Evolutionary conservation across 2,888 invertebrate genomes (phyloP), one percentile per base, ranked within the genome.

Genomic region (Aspidiotus rigidus): DNA sequence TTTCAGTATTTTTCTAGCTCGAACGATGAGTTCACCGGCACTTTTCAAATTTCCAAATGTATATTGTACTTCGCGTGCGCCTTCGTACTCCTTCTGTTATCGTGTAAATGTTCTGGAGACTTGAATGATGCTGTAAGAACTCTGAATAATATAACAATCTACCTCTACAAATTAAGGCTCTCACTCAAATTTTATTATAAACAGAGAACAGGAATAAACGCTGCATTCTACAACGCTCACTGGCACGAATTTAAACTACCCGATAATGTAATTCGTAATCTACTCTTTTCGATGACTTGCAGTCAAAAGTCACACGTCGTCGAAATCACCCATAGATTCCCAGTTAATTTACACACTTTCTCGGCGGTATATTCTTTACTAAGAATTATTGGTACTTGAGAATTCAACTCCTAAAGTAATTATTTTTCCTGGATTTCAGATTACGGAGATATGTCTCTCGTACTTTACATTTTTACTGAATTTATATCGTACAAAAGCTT

Each of bases 221-320:
- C 17, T 16, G 69, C 69, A 13, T 69, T 69, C 49, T 69, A 69
- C 57, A 69, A 69, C n/a, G 69, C 69, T 10, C 69, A 69, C 15
- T 69, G 69, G 69, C 69, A 69, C 49, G 69, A 69, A 69, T 69
- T 69, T 44, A 62, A 63, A 13, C 42, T 69, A 56, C 69, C 69
- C 0, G 40, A 69, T 39, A 49, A 62, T 56, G 28, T 69, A 16
- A 69, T 56, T 56, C 53, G 56, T 28, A 62, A 69, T 39, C 17
- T 69, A 7, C 39, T 69, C 39, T 63, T 69, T 63, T 69, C 69
- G 10, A 69, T 69, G 69, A 69, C 69, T 15, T 69, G 69, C 39
- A 62, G 57, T 42, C 69, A 69, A 44, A 54, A 57, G 2, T 61
- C 69, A 40, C 69, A 69, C 54, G 69, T 69, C 10, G 69, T 69